phyloP scores from a whole-genome alignment of 2,113 vertebrate genomes.

The Rhombomys opimus region DNA sequence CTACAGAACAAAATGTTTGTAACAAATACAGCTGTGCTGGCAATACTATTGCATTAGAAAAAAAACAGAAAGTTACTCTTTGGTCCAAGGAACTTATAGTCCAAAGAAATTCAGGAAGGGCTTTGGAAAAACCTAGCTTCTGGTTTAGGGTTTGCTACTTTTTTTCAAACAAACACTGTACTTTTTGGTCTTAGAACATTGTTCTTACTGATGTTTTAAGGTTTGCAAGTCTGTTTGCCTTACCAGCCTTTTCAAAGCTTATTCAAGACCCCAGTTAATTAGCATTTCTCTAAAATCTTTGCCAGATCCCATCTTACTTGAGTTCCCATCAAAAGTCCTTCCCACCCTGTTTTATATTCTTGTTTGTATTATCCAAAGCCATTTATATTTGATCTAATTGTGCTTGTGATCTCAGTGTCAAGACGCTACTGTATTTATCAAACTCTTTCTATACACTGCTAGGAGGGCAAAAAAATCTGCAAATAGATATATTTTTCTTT shows the following conservation, averaged over 20 bases:
- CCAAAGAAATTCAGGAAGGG: conserved; percentile 67
- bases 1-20: conserved; percentile 78
- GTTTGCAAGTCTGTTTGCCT: conserved; percentile 11
- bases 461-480: background rate
- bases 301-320: background rate
- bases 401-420: conserved; percentile 8
- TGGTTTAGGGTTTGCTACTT: conserved; percentile 56
- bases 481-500: conserved; percentile 49
- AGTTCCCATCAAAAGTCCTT: background rate
- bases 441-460: conserved; percentile 32
- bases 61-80: conserved; percentile 71
- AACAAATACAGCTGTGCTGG: conserved; percentile 80
- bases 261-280: background rate
- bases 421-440: conserved; percentile 51
- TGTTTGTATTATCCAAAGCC: conserved; percentile 16
- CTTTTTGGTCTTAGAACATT: conserved; percentile 30
- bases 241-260: conserved; percentile 29
- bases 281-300: conserved; percentile 20
- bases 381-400: background rate
- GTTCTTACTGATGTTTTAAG: conserved; percentile 6
- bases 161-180: conserved; percentile 24
- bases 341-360: background rate
- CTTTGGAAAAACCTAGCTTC: conserved; percentile 68
- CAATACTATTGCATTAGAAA: conserved; percentile 63
- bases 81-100: conserved; percentile 76